A percentile compares a stretch with the other conserved stretches of the same genome.
Evolutionary conservation across 2,113 vertebrate genomes (phyloP).

Genomic region (Numenius arquata): DNA sequence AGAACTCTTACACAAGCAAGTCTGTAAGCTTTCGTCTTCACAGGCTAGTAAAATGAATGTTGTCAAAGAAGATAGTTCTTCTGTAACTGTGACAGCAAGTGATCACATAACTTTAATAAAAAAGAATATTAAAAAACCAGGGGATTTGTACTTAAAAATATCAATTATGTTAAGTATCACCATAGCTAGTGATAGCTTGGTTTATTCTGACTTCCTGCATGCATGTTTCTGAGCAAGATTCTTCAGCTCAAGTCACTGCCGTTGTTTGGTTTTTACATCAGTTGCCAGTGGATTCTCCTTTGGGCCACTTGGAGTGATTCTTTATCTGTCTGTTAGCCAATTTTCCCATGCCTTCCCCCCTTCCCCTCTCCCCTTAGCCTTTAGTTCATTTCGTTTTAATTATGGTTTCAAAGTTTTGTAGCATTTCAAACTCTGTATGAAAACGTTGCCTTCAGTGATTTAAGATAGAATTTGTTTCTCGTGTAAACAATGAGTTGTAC

Average conservation of each 20-base stretch:
- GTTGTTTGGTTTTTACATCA: background rate
- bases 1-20: background rate
- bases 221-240: background rate
- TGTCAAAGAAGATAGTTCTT: background rate
- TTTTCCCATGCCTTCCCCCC: fast-evolving
- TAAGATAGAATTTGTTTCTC: background rate
- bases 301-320: background rate
- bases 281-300: background rate
- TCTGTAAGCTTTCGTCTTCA: background rate
- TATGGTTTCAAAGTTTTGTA: background rate
- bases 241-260: background rate
- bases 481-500: background rate
- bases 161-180: background rate
- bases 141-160: background rate
- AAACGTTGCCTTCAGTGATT: background rate
- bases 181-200: background rate
- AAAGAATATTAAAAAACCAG: background rate
- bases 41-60: background rate
- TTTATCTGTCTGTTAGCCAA: background rate
- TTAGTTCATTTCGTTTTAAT: background rate
- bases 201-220: background rate
- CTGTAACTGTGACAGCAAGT: background rate
- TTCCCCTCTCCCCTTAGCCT: fast-evolving
- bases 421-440: background rate
- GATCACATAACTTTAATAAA: background rate